These are phyloP conservation scores for Druon quercuslanigerum DNA, from an alignment of 1,140 invertebrate genomes.

Conservation along the genomic window DNA sequence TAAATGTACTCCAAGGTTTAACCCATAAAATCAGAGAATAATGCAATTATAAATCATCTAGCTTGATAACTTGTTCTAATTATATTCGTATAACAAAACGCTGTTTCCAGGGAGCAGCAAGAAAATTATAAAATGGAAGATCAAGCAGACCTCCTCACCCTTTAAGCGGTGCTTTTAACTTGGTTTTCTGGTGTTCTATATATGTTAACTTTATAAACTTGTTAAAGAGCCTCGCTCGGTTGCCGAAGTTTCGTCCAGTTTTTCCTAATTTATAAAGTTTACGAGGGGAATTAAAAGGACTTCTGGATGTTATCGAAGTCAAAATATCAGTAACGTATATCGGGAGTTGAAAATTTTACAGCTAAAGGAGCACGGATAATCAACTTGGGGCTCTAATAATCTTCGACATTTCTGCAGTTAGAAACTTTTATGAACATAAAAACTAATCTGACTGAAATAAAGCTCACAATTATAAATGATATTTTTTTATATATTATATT, in stretches of 20 bases:
- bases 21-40: background rate
- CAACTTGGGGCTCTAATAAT: background rate
- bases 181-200: constrained; percentile 14
- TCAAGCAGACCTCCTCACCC: background rate
- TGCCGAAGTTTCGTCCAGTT: constrained; percentile 6
- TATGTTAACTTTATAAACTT: constrained; percentile 28
- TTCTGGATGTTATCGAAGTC: constrained; percentile 25
- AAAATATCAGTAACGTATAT: constrained; percentile 14
- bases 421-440: too few species aligned
- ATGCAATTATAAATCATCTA: constrained; percentile 1
- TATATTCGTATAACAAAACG: constrained; percentile 4
- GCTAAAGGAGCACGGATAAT: background rate
- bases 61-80: background rate
- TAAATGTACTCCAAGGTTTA: background rate
- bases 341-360: background rate
- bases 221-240: constrained; percentile 12
- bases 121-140: background rate
- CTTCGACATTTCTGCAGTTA: background rate
- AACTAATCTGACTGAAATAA: too few species aligned
- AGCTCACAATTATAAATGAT: too few species aligned
- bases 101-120: background rate
- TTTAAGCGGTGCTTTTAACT: constrained; percentile 19
- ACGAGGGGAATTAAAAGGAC: constrained; percentile 12
- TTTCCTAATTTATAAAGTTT: constrained; percentile 30
- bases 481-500: too few species aligned